Evolutionary conservation across 2,888 invertebrate genomes (phyloP), one percentile per base, ranked within the genome.

Genomic region (Polia nebulosa): DNA sequence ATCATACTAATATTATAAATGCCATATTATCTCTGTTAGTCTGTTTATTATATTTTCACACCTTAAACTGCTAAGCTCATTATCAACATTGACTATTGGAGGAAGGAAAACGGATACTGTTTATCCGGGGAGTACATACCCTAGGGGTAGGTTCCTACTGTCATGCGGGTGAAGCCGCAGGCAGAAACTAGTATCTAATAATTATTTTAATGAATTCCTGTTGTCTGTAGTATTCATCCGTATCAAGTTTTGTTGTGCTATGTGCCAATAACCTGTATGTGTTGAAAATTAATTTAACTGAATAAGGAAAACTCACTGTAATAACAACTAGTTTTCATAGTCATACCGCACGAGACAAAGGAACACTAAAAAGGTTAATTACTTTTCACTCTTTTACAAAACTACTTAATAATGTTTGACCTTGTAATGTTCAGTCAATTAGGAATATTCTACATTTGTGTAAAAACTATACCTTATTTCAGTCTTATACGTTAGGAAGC

Each of bases 321-420:
- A 8, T 34, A n/a, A 44, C 5, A 25, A 29, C 34, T 34, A 7
- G 20, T 59, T 34, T 72, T 44, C n/a, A 60, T 36, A 20, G 61
- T 44, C n/a, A 60, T 36, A 20, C n/a, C 17, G 9, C n/a, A 36
- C 22, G 13, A 22, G 15, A 51, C 72, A 61, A 68, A 34, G 22
- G 44, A 3, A 22, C 5, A 70, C 2, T 45, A 58, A 25, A 56
- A 36, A n/a, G 25, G 22, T 57, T 29, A 69, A 47, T 55, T 29
- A 6, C 34, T 41, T 27, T 20, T 51, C 13, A 34, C 29, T 17
- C 15, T 29, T 68, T 29, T 29, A 36, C 56, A 47, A 20, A 70
- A 32, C 52, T 11, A 34, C 22, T 2, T 41, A 22, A 72, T 51
- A 51, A 51, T 9, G n/a, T 68, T 36, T 44, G 44, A 17, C 72